These are phyloP conservation scores for Nilaparvata lugens DNA, from an alignment of 1,140 invertebrate species.

Conservation along the genomic window DNA sequence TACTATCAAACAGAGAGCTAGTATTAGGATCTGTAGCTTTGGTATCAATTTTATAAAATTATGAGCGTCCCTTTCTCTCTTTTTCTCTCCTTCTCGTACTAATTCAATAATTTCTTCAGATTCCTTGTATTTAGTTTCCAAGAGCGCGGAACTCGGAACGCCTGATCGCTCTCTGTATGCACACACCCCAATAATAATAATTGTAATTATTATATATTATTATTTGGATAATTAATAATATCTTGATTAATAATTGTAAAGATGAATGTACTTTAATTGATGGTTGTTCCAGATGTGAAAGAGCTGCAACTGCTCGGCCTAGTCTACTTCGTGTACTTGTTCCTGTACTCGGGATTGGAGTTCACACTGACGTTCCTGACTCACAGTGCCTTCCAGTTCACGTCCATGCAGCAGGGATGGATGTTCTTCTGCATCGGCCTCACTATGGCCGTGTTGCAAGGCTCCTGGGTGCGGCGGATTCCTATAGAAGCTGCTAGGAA, in stretches of 20 bases:
- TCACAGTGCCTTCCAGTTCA: slow-evolving; percentile 85
- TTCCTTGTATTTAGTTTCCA: background rate
- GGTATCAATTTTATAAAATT: too few relatives aligned
- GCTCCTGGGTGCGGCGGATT: slow-evolving; percentile 73
- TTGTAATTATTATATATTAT: slow-evolving; percentile 2
- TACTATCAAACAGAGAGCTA: too few relatives aligned
- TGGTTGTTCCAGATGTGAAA: slow-evolving; percentile 42
- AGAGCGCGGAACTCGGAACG: too few relatives aligned
- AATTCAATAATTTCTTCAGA: background rate
- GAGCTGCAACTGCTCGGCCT: slow-evolving; percentile 64
- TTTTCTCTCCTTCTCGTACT: too few relatives aligned
- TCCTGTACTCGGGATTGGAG: slow-evolving; percentile 94
- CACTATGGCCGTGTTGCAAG: slow-evolving; percentile 90
- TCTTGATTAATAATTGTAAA: background rate
- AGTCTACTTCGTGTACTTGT: slow-evolving; percentile 91
- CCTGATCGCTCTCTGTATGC: too few relatives aligned
- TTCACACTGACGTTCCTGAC: slow-evolving; percentile 97
- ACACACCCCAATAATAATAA: background rate
- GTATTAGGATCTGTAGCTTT: too few relatives aligned
- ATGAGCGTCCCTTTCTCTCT: too few relatives aligned
- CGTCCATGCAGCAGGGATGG: slow-evolving; percentile 92
- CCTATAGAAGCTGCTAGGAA: slow-evolving; percentile 61
- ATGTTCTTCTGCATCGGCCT: slow-evolving; percentile 94
- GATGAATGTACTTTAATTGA: slow-evolving; percentile 6
- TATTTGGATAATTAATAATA: background rate